These are phyloP conservation scores for Euwallacea fornicatus DNA, from an alignment of 1,140 invertebrate species.

Conservation along the genomic window DNA sequence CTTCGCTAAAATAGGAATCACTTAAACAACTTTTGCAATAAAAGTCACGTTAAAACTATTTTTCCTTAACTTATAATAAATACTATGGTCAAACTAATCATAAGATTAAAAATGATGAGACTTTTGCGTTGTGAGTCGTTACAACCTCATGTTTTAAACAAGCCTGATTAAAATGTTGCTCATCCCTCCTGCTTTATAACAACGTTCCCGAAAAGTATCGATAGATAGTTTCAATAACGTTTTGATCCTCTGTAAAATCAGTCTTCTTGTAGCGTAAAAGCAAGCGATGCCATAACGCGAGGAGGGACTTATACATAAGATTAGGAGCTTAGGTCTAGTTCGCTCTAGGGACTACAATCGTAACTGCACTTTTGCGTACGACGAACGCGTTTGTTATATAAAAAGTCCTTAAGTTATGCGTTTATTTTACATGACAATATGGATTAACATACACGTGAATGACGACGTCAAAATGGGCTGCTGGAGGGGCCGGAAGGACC, in stretches of 20 bases:
- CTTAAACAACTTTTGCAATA: slow-evolving; percentile 38
- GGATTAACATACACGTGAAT: slow-evolving; percentile 35
- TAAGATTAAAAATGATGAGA: slow-evolving; percentile 23
- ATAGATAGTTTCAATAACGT: too few relatives aligned
- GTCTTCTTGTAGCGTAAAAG: slow-evolving; percentile 4
- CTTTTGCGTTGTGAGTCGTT: slow-evolving; percentile 40
- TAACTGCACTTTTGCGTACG: slow-evolving; percentile 12
- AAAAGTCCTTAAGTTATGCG: slow-evolving; percentile 34
- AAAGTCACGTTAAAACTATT: slow-evolving; percentile 40
- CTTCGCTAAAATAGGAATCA: slow-evolving; percentile 45
- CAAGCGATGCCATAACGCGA: neutral
- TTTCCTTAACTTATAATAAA: slow-evolving; percentile 43
- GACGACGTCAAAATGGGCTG: neutral
- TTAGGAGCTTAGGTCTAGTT: neutral
- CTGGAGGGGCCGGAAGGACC: neutral
- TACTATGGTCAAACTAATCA: slow-evolving; percentile 44
- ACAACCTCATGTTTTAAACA: slow-evolving; percentile 41
- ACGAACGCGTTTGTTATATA: slow-evolving; percentile 25
- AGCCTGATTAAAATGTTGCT: neutral
- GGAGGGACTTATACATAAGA: neutral
- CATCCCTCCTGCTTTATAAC: neutral
- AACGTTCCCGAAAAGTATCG: neutral
- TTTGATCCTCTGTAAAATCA: too few relatives aligned
- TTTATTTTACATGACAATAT: slow-evolving; percentile 29
- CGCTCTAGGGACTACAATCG: neutral